Base-by-base conservation (phyloP, 2,113 vertebrate genomes). In the Gnathochromis pfefferi region DNA sequence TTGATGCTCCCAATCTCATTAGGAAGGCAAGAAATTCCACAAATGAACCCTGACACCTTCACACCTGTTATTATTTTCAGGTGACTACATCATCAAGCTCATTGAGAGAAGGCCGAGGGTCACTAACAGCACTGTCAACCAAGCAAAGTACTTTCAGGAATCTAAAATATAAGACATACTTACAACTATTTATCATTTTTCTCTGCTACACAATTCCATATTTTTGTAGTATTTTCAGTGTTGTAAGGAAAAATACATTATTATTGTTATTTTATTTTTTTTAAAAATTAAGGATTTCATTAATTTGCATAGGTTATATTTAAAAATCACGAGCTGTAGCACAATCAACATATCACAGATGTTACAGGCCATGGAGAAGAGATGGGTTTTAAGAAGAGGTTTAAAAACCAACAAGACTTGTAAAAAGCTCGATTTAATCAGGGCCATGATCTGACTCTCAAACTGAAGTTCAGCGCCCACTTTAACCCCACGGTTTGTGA, bases 211-310 rank as follows among this genome's bases (percentile, higher is more conserved):
- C n/a, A 35, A 19, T 63, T 33, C 58, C 28, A 63, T 2, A 63
- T 63, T 33, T 17, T 63, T 11, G 5, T 1, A 63, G 4, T 63
- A 33, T 63, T 63, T 63, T 63, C 58, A 33, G 28, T 33, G 16
- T 63, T 63, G 28, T 33, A 60, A 60, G 3, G 0, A 63, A 33
- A 3, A 60, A 19, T 33, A 63, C 58, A 19, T 63, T 19, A 33
- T 63, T 33, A 1, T 60, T 31, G 14, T 57, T 28, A 57, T 58
- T 58, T 4, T 0, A 33, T 10, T 60, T 60, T 60, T 1, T 0
- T 0, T 1, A 16, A 58, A 60, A 6, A n/a, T 10, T 33, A 60
- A 63, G 31, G 58, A 63, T 63, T 65, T 35, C 60, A 65, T n/a
- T 35, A 65, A 35, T 65, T 35, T 65, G 2, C 17, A n/a, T n/a